A percentile compares a stretch with the other conserved stretches of the same genome.
phyloP scores from a whole-genome alignment of 2,888 invertebrate genomes.

The Hetaerina titia region DNA sequence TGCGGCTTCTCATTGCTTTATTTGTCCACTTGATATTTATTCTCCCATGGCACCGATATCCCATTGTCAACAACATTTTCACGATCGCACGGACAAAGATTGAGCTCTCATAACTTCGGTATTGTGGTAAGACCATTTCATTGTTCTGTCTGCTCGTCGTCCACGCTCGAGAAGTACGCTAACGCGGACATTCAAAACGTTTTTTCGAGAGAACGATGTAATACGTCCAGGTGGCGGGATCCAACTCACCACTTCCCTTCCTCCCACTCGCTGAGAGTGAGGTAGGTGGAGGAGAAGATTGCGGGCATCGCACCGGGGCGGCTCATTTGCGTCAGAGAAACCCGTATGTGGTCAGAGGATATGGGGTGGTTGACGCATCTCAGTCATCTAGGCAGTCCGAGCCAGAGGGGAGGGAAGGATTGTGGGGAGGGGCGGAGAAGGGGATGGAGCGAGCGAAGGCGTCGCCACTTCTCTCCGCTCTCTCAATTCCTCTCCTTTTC shows the following conservation, averaged over 20 bases:
- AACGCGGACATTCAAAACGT: background rate
- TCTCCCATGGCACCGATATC: too few relatives aligned
- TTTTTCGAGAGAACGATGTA: background rate
- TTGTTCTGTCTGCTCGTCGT: background rate
- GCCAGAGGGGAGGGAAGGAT: background rate
- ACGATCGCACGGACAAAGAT: background rate
- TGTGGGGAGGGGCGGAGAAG: background rate
- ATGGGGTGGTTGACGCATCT: background rate
- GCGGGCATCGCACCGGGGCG: background rate
- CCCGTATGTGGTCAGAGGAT: conserved; percentile 15
- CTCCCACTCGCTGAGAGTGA: background rate
- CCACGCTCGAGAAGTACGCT: background rate
- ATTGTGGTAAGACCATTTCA: background rate
- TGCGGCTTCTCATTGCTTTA: too few relatives aligned
- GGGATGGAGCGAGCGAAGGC: too few relatives aligned
- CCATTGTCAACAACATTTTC: background rate
- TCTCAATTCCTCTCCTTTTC: too few relatives aligned
- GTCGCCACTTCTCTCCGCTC: too few relatives aligned
- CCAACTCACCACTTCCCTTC: background rate
- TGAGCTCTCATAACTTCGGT: background rate
- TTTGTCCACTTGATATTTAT: too few relatives aligned
- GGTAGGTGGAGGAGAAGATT: background rate
- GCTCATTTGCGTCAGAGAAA: background rate
- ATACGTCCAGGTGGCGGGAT: background rate
- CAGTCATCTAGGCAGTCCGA: background rate